Evolutionary conservation across 2,797 vertebrate species (phyloP).

Genomic region (Crypturellus tataupa): DNA sequence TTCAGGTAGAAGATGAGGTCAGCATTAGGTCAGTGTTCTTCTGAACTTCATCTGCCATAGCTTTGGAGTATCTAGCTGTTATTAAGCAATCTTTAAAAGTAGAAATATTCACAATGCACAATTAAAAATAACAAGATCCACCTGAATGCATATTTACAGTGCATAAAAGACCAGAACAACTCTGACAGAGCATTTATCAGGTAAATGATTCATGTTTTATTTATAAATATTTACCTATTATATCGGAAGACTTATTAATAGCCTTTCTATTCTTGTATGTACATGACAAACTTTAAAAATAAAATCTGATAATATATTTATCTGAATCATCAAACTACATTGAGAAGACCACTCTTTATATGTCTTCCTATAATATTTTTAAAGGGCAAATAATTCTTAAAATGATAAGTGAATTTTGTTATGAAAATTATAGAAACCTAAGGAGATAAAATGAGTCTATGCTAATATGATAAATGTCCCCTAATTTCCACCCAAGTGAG

Average conservation of each 20-base stretch:
- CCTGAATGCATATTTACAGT: background rate
- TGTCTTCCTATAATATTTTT: background rate
- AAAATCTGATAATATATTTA: background rate
- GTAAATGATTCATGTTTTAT: constrained; percentile 6
- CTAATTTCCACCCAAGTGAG: background rate
- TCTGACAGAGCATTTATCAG: constrained; percentile 10
- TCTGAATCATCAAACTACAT: background rate
- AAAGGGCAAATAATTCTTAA: background rate
- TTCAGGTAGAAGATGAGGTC: constrained; percentile 28
- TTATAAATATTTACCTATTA: constrained; percentile 33
- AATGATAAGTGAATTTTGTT: background rate
- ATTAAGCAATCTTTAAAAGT: background rate
- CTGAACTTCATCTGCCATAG: constrained; percentile 14
- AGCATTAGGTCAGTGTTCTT: background rate
- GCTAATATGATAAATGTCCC: background rate
- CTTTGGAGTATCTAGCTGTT: background rate
- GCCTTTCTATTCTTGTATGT: background rate
- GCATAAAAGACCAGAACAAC: background rate
- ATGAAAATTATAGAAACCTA: background rate
- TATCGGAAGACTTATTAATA: background rate
- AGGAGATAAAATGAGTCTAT: background rate
- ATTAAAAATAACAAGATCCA: constrained; percentile 33
- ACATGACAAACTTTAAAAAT: background rate
- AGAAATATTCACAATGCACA: constrained; percentile 9
- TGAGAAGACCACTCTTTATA: background rate